Percentiles rank a stretch among this genome's conserved stretches.
phyloP scores from a whole-genome alignment of 2,797 vertebrate species.

The Muscicapa striata region DNA sequence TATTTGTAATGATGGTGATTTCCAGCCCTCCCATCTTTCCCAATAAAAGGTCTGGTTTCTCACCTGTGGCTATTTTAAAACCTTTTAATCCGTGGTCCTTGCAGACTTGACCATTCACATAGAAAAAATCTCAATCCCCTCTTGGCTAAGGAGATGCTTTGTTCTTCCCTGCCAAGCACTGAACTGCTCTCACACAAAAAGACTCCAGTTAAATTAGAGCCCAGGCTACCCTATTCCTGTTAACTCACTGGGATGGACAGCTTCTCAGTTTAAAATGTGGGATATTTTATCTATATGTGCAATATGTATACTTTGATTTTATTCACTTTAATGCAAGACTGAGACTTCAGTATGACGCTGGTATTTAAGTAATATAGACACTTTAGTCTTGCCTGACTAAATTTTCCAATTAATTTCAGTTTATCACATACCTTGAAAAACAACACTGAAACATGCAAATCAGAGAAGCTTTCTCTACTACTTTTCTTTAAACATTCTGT shows the following conservation, averaged over 20 bases:
- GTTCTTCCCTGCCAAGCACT: background rate
- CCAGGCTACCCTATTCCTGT: background rate
- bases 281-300: background rate
- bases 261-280: background rate
- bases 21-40: background rate
- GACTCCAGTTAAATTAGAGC: background rate
- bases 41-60: background rate
- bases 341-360: background rate
- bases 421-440: background rate
- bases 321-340: background rate
- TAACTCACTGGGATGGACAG: background rate
- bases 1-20: background rate
- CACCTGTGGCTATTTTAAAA: background rate
- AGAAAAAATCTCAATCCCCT: background rate
- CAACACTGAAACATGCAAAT: background rate
- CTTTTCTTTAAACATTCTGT: background rate
- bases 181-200: background rate
- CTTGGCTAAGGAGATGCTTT: rapidly evolving
- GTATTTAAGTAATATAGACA: background rate
- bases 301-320: background rate
- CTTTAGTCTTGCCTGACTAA: background rate
- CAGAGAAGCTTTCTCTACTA: background rate
- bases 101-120: background rate
- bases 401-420: background rate
- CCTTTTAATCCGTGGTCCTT: background rate